Conservation (phyloP, 2,888 invertebrate species). For the Tetragnatha montana region DNA sequence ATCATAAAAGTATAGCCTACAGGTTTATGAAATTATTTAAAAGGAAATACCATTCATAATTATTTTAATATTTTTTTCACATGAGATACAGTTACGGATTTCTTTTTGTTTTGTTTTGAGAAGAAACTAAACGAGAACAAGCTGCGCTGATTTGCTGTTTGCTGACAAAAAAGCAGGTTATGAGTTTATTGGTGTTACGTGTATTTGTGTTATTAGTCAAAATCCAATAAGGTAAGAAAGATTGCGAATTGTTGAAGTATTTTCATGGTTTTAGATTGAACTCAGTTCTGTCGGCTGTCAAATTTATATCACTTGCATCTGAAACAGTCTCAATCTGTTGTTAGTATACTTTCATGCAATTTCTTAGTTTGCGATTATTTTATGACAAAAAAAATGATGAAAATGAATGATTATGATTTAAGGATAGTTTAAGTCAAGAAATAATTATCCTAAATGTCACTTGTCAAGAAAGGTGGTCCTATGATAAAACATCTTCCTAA, state of each 20-base stretch:
- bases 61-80: background rate
- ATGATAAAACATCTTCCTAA: too few relatives aligned
- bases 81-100: conserved; percentile 7
- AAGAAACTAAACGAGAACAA: background rate
- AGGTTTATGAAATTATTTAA: too few relatives aligned
- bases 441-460: too few relatives aligned
- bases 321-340: too few relatives aligned
- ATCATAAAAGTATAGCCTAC: too few relatives aligned
- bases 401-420: too few relatives aligned
- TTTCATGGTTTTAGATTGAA: background rate
- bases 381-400: too few relatives aligned
- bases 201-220: conserved; percentile 60
- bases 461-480: too few relatives aligned
- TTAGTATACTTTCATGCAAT: too few relatives aligned
- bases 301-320: too few relatives aligned
- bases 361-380: too few relatives aligned
- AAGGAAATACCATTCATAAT: background rate
- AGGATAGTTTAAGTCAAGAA: too few relatives aligned
- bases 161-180: conserved; percentile 30
- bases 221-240: conserved; percentile 16
- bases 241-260: background rate
- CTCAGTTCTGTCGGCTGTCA: background rate
- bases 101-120: conserved; percentile 14
- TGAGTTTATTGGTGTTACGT: conserved; percentile 40
- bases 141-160: background rate